Base-by-base conservation (phyloP, 2,797 vertebrate species). In the Takifugu ocellatus region DNA sequence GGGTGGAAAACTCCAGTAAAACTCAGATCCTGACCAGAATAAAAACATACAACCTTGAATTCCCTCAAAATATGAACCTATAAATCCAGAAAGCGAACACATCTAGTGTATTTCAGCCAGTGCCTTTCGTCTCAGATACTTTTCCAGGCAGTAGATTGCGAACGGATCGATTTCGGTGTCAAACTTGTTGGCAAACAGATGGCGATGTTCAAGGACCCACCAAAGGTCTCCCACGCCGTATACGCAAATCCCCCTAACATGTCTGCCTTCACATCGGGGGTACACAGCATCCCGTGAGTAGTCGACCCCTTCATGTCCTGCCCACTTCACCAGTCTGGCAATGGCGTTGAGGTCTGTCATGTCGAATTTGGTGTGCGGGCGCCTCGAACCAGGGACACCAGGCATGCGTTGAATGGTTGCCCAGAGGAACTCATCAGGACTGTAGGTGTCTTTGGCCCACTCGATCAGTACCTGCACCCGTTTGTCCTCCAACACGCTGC, bases 141-240 rank as follows among this genome's bases (percentile, higher is more conserved):
- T 90, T 61, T 96, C 95, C 66, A 98, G 81, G 63, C 94, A 96
- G 56, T 91, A 91, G 51, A 96, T 54, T 17, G 91, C 91, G 64
- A 93, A 83, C 27, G 88, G 78, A 66, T 96, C 93, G 2, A 10
- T 68, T 5, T 92, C 87, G 0, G 54, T 51, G 54, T 98, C 95
- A 74, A 98, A 96, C 77, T 97, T 97, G 58, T 96, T 98, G 64
- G 93, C 95, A 83, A 96, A 97, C 15, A 97, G 83, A 63, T 98
- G 94, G 58, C 92, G 93, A 9, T 92, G 89, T n/a, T 63, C 61
- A n/a, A 95, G 36, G 59, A 97, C 81, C 93, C 94, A 95, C 21
- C 79, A 85, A 72, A 97, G 81, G 75, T 98, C 96, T 15, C 94
- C 94, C 0, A 61, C 88, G 5, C 94, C 95, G 6, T 94, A 96